These are phyloP conservation scores for Leguminivora glycinivorella DNA, from an alignment of 1,140 invertebrate genomes.

Conservation along the genomic window DNA sequence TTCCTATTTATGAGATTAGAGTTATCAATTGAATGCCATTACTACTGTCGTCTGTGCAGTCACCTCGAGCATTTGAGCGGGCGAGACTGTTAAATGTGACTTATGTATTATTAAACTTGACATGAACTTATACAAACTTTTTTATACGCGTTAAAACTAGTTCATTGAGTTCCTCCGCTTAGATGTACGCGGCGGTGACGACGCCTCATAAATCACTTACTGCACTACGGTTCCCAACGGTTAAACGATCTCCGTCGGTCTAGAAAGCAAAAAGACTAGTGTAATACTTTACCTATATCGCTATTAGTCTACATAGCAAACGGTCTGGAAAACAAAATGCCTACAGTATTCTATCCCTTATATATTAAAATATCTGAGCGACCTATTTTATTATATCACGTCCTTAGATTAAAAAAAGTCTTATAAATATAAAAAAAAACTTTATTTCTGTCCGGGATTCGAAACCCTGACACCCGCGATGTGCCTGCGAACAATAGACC, in stretches of 20 bases:
- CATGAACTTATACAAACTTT: neutral
- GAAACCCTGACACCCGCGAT: no score
- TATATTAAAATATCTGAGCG: no score
- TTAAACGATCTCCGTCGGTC: neutral
- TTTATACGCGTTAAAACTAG: neutral
- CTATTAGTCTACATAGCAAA: no score
- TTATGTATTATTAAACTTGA: neutral
- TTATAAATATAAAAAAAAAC: no score
- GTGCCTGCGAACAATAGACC: no score
- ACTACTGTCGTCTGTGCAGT: neutral
- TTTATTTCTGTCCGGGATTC: no score
- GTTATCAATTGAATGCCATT: neutral
- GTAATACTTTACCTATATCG: no score
- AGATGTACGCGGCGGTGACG: neutral
- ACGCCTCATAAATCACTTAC: neutral
- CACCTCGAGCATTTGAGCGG: neutral
- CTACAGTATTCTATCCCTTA: no score
- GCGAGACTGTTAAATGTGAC: neutral
- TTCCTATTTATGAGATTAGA: slow-evolving; percentile 3
- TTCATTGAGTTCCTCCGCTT: slow-evolving; percentile 1
- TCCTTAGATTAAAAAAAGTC: no score
- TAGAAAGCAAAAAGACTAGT: no score
- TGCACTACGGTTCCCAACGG: neutral
- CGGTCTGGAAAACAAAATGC: no score
- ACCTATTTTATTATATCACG: no score